Base-by-base conservation (phyloP, 2,113 vertebrate genomes). In the Casuarius casuarius region DNA sequence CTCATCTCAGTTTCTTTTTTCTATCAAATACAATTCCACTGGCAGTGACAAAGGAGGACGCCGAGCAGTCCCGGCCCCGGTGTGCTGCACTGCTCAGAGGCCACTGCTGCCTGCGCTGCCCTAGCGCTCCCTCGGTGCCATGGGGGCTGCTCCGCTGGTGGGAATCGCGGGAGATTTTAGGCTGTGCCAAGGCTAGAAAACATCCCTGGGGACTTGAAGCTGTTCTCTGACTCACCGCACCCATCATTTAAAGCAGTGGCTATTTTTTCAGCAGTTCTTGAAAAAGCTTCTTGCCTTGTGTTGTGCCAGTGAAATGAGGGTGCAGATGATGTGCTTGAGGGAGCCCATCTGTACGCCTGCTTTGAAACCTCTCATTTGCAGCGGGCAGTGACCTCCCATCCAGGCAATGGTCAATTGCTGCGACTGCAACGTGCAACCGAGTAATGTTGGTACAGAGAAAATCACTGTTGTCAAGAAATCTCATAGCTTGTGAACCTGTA, bases 1-100 rank as follows among this genome's bases (percentile, higher is more conserved):
- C 92, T 95, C 42, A 82, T 94, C 93, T 96, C 94, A 54, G 63
- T 95, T 94, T 96, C 94, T 56, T 89, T 80, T 26, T 63, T 83
- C 85, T 80, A 80, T 95, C 95, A 90, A 94, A 96, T 94, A 62
- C 90, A 88, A 67, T 96, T 97, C 35, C 63, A 49, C 63, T 1
- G 3, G 58, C 91, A 70, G 87, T 72, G 90, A 95, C 78, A 94
- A 77, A 91, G 91, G 62, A 96, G 40, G 59, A 44, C 87, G 18
- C 18, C 13, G 91, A 79, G 78, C 87, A 72, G 71, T 31, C 0
- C 2, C 31, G 58, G 85, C 35, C 46, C 31, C 1, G 0, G 7
- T 2, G 73, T 61, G 58, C 62, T 67, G 74, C 10, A 0, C 72
- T 0, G 4, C 61, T 63, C 31, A 18, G 42, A 68, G 74, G 78